These are phyloP conservation scores for Stichopus horrens DNA, from an alignment of 53 echinoderm and acorn worm species.

Conservation along the genomic window DNA sequence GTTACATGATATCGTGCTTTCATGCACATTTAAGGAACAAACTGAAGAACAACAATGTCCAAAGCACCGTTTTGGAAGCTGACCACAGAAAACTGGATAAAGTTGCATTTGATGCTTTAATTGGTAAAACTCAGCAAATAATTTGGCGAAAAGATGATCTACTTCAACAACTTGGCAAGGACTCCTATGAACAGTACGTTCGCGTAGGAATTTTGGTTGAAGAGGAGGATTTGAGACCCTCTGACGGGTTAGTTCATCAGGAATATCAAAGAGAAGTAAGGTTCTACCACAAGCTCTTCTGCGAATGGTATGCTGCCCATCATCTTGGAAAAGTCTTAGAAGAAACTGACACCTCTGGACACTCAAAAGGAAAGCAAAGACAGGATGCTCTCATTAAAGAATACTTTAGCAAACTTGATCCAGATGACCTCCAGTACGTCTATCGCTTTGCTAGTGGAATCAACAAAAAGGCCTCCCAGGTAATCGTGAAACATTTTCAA, in stretches of 20 bases:
- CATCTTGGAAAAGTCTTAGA: no score
- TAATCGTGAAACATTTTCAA: background rate
- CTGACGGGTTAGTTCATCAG: background rate
- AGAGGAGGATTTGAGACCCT: background rate
- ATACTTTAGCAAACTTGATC: no score
- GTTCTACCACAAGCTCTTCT: no score
- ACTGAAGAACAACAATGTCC: background rate
- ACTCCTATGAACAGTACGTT: background rate
- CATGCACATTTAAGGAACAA: conserved; percentile 24
- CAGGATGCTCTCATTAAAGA: no score
- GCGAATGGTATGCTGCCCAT: no score
- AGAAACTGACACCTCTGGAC: no score
- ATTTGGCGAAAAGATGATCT: background rate
- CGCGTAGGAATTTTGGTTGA: background rate
- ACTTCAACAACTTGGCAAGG: background rate
- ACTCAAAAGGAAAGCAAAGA: no score
- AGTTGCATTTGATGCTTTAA: background rate
- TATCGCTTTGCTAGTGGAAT: conserved; percentile 14
- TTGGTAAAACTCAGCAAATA: background rate
- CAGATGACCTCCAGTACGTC: background rate
- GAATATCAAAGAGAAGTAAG: no score
- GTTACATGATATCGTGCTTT: conserved; percentile 5
- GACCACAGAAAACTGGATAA: background rate
- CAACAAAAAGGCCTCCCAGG: background rate
- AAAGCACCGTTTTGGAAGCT: background rate